Evolutionary conservation across 1,140 invertebrate species (phyloP).

Genomic region (Papilio xuthus): DNA sequence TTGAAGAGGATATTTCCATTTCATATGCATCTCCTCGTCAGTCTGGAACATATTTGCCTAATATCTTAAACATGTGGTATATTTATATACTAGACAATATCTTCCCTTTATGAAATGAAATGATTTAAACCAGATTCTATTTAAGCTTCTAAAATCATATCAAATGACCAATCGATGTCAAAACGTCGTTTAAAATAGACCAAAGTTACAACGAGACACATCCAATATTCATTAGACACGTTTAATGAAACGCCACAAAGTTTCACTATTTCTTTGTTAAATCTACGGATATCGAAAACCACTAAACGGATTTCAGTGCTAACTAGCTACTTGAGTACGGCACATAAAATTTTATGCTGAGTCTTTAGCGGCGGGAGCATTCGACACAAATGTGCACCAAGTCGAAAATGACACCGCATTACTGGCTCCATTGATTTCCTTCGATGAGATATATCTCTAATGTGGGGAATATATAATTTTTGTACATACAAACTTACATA

Average conservation of each 20-base stretch:
- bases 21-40: no score
- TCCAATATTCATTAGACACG: conserved; percentile 31
- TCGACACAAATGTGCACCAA: conserved; percentile 34
- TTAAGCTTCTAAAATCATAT: background rate
- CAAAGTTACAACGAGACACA: background rate
- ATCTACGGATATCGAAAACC: conserved; percentile 35
- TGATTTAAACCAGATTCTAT: background rate
- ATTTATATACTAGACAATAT: no score
- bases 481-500: background rate
- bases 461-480: background rate
- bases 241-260: conserved; percentile 5
- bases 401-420: conserved; percentile 31
- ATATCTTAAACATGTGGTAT: no score
- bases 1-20: no score
- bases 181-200: background rate
- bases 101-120: no score
- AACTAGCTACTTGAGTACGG: conserved; percentile 30
- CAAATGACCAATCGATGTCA: background rate
- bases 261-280: conserved; percentile 23
- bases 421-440: background rate
- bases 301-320: conserved; percentile 37
- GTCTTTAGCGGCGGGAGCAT: conserved; percentile 28
- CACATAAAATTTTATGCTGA: conserved; percentile 34
- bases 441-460: background rate
- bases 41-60: no score